Evolutionary conservation across 2,113 vertebrate species (phyloP).

Genomic region (Oryzias woworae): DNA sequence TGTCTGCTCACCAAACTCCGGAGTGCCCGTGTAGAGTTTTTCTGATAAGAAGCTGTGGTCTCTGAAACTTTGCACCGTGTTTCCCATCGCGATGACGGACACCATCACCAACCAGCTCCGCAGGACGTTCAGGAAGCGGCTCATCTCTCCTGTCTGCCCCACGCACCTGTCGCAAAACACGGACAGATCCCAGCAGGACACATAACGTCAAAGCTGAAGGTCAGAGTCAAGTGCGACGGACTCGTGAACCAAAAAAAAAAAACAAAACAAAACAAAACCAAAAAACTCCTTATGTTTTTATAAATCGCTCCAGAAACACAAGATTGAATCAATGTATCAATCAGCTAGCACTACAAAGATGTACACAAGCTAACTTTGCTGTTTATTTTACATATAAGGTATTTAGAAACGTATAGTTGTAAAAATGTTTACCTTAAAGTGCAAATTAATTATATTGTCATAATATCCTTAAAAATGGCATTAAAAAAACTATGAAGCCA

Average conservation of each 20-base stretch:
- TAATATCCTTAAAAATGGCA: not conserved
- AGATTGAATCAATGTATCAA: no score
- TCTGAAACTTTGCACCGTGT: conserved; percentile 92
- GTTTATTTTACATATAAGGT: no score
- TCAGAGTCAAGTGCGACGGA: not conserved
- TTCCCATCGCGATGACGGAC: conserved; percentile 89
- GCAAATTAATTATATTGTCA: no score
- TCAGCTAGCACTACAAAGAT: no score
- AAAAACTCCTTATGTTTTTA: not conserved
- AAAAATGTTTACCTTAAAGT: no score
- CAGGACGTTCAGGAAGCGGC: conserved; percentile 88
- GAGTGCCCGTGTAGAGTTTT: conserved; percentile 91
- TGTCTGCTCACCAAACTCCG: conserved; percentile 82
- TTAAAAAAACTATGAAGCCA: conserved; percentile 4
- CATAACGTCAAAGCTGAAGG: not conserved
- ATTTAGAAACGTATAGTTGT: no score
- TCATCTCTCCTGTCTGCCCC: conserved; percentile 73
- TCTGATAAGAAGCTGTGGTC: conserved; percentile 93
- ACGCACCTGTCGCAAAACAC: conserved; percentile 25
- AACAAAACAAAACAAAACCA: not conserved
- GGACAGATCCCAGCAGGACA: not conserved
- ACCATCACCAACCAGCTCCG: conserved; percentile 95
- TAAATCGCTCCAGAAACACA: no score
- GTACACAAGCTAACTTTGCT: no score
- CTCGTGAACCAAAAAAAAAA: not conserved